Conservation (phyloP, 1,140 invertebrate species). For the Sitobion miscanthi region DNA sequence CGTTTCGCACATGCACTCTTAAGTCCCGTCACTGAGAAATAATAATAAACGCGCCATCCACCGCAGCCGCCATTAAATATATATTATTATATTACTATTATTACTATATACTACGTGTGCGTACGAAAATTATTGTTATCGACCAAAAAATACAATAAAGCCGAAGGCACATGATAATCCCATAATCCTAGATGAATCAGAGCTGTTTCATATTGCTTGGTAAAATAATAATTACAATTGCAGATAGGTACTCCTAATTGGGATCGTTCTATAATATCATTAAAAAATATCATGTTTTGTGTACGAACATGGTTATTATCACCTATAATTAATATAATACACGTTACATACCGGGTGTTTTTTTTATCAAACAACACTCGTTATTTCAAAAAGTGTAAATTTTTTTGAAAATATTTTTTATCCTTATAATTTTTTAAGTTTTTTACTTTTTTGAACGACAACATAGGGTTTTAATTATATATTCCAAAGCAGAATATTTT, state of each 20-base stretch:
- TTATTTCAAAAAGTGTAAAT: too few relatives aligned
- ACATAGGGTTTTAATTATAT: too few relatives aligned
- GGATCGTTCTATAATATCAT: background rate
- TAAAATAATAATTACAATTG: background rate
- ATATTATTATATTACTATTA: background rate
- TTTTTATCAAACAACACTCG: too few relatives aligned
- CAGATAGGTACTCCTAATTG: background rate
- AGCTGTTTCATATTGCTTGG: background rate
- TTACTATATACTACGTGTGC: background rate
- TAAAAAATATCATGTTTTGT: background rate
- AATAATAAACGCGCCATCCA: background rate
- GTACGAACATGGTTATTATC: background rate
- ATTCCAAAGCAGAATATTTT: too few relatives aligned
- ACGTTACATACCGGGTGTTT: background rate
- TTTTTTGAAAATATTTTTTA: too few relatives aligned
- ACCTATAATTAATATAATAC: background rate
- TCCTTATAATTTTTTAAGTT: too few relatives aligned
- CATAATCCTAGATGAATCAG: background rate
- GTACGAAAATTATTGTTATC: background rate
- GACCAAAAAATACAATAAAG: background rate
- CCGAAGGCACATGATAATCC: background rate
- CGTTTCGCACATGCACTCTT: background rate
- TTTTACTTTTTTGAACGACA: too few relatives aligned
- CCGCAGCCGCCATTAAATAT: background rate
- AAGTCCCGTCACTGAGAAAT: background rate